Evolutionary conservation across 1,140 invertebrate genomes (phyloP).

Genomic region (Chrysoperla carnea): DNA sequence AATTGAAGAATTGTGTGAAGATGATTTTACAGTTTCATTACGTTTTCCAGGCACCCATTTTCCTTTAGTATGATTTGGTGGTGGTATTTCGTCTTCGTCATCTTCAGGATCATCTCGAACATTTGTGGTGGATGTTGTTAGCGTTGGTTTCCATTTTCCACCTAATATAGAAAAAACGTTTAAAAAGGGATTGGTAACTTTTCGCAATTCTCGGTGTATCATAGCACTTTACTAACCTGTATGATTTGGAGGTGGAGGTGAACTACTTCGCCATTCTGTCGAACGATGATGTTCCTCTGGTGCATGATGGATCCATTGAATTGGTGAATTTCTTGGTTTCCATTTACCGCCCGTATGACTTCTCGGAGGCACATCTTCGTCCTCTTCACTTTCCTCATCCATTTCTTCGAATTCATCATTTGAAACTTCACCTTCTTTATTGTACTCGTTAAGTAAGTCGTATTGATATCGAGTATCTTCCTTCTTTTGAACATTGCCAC

Average conservation of each 20-base stretch:
- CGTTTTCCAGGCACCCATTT: slow-evolving; percentile 55
- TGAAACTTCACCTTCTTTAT: slow-evolving; percentile 24
- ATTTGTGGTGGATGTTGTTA: slow-evolving; percentile 10
- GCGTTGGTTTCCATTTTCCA: slow-evolving; percentile 10
- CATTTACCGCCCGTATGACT: slow-evolving; percentile 57
- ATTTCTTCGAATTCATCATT: slow-evolving; percentile 31
- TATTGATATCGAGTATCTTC: slow-evolving; percentile 15
- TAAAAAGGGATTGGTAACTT: no score
- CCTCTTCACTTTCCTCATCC: slow-evolving; percentile 33
- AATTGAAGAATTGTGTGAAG: slow-evolving; percentile 19
- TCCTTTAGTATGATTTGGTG: slow-evolving; percentile 48
- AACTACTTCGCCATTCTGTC: slow-evolving; percentile 3
- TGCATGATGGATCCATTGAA: slow-evolving; percentile 19
- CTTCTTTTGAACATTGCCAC: slow-evolving; percentile 27
- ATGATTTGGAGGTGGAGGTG: slow-evolving; percentile 12
- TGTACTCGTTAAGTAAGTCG: slow-evolving; percentile 24
- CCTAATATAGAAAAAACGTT: neutral
- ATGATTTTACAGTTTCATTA: slow-evolving; percentile 16
- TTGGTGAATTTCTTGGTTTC: slow-evolving; percentile 23
- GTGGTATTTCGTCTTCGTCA: slow-evolving; percentile 30
- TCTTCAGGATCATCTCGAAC: slow-evolving; percentile 8
- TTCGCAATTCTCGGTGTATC: no score
- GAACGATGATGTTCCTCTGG: slow-evolving; percentile 21
- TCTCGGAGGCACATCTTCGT: slow-evolving; percentile 27
- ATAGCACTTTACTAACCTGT: slow-evolving; percentile 9